Evolutionary conservation across 2,113 vertebrate species (phyloP).

Genomic region (Takifugu flavidus): DNA sequence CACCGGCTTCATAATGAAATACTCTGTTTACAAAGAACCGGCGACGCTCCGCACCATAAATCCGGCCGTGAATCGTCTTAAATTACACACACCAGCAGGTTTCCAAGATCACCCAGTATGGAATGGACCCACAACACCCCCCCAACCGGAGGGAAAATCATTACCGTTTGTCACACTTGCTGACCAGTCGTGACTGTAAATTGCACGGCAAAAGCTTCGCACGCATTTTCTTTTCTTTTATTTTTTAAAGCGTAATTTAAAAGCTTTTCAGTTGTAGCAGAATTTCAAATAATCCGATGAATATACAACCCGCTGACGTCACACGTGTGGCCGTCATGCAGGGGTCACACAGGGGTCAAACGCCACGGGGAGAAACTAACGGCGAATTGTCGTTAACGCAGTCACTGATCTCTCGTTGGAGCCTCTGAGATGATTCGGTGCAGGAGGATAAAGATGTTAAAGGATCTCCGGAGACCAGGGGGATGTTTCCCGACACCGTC

Average conservation of each 20-base stretch:
- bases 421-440: too few species aligned
- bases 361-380: too few species aligned
- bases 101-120: slow-evolving; percentile 6
- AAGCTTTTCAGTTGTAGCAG: slow-evolving; percentile 1
- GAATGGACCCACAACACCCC: slow-evolving; percentile 5
- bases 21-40: slow-evolving; percentile 32
- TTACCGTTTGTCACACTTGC: slow-evolving; percentile 36
- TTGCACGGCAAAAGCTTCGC: slow-evolving; percentile 19
- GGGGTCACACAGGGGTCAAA: slow-evolving; percentile 23
- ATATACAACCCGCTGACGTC: neutral
- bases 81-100: slow-evolving; percentile 27
- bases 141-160: slow-evolving; percentile 22
- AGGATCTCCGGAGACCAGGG: too few species aligned
- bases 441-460: too few species aligned
- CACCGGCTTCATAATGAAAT: slow-evolving; percentile 37
- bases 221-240: slow-evolving; percentile 5
- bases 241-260: slow-evolving; percentile 17
- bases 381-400: too few species aligned
- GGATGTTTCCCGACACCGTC: too few species aligned
- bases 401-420: too few species aligned
- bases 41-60: slow-evolving; percentile 30
- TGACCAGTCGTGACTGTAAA: slow-evolving; percentile 27
- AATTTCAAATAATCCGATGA: slow-evolving; percentile 18
- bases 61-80: slow-evolving; percentile 11
- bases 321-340: slow-evolving; percentile 1